Evolutionary conservation across 2,888 invertebrate genomes (phyloP).

Genomic region (Lapara coniferarum): DNA sequence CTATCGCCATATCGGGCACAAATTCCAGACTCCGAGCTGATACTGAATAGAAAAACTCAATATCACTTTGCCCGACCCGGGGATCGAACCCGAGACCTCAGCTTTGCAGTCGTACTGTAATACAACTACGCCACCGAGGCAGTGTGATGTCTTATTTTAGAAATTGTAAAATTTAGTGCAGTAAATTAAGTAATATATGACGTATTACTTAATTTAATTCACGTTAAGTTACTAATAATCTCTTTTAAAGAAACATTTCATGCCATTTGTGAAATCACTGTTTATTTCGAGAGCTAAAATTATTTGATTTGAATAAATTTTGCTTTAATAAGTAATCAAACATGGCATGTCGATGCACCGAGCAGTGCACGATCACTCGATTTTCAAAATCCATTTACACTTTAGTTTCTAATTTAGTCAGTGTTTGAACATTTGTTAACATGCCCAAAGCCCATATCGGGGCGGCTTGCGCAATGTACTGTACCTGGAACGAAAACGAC

Average conservation of each 20-base stretch:
- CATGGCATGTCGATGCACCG: neutral
- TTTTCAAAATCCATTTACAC: constrained; percentile 3
- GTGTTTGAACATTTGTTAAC: constrained; percentile 10
- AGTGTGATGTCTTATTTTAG: neutral
- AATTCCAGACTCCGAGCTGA: no score
- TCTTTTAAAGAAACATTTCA: neutral
- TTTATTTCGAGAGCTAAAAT: no score
- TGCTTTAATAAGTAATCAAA: neutral
- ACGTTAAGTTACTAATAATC: no score
- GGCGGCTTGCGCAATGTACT: constrained; percentile 10
- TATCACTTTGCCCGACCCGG: no score
- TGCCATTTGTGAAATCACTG: neutral
- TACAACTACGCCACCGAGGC: no score
- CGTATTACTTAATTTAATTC: no score
- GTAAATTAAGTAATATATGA: no score
- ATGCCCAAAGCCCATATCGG: constrained; percentile 20
- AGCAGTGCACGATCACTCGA: neutral
- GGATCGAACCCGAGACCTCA: no score
- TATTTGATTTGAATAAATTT: no score
- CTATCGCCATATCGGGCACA: no score
- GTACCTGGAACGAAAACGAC: constrained; percentile 2
- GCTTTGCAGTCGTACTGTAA: no score
- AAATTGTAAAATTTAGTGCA: neutral
- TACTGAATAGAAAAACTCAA: no score
- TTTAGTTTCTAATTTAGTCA: constrained; percentile 1